Conservation (phyloP, 2,797 vertebrate species). For the Botia kubotai region DNA sequence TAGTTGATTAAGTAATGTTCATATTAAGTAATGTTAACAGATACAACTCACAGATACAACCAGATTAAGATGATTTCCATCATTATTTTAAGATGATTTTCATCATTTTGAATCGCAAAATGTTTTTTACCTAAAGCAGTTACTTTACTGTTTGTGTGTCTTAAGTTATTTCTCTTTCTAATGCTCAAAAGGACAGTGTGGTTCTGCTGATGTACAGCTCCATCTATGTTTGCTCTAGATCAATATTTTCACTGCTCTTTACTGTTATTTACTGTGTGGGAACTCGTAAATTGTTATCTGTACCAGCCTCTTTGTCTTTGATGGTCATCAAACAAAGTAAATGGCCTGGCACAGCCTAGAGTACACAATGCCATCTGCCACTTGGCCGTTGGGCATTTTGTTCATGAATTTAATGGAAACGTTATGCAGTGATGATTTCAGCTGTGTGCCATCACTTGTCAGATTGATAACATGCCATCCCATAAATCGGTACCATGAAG, state of each 20-base stretch:
- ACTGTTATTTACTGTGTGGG: constrained; percentile 58
- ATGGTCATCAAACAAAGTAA: constrained; percentile 49
- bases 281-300: constrained; percentile 52
- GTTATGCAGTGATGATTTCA: constrained; percentile 35
- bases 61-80: no score
- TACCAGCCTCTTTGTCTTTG: constrained; percentile 49
- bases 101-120: background rate
- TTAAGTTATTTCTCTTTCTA: background rate
- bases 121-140: background rate
- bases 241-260: constrained; percentile 57
- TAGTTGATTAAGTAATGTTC: no score
- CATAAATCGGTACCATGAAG: constrained; percentile 41
- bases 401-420: constrained; percentile 42
- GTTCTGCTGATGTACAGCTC: constrained; percentile 34
- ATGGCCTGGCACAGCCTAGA: constrained; percentile 23
- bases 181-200: constrained; percentile 32
- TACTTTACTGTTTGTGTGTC: background rate
- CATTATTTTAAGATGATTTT: no score
- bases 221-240: constrained; percentile 38
- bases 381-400: constrained; percentile 20
- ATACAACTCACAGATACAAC: no score
- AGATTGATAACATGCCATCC: constrained; percentile 33
- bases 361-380: background rate
- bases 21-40: no score
- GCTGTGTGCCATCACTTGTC: constrained; percentile 38